Base-by-base conservation (phyloP, 2,113 vertebrate genomes). In the Acanthisitta chloris region DNA sequence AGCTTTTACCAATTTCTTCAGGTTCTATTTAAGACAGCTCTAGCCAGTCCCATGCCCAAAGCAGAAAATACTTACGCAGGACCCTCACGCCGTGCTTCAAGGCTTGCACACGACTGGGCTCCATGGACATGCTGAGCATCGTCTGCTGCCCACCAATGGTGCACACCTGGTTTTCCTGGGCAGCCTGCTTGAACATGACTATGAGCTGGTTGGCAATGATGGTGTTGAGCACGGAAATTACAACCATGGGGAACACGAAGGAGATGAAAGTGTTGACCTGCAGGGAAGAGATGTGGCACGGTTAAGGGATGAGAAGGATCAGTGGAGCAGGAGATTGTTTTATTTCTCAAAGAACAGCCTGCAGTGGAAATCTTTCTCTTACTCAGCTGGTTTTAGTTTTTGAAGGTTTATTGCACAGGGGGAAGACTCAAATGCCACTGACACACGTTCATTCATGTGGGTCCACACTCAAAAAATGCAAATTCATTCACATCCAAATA, bases 201-300 rank as follows among this genome's bases (percentile, higher is more conserved):
- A 99, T 98, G 82, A 99, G 98, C 96, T 99, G 99, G 97, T 99
- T 99, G 97, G 99, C 99, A 2, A 99, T 99, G 96, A 99, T 43
- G 34, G 99, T 99, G 89, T 99, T 99, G 92, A 99, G 97, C 76
- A 98, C 95, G 0, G 99, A 99, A 73, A 99, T 99, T 96, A 98
- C 97, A 6, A 98, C 97, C 99, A 99, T 99, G 62, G 99, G 99
- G 69, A 99, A 96, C 78, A 99, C 96, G 8, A 99, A 99, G 81
- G 99, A 99, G 96, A 98, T 98, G 92, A 99, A 99, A 4, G 98
- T 98, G 36, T 99, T 99, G 17, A 99, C 98, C 99, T 99, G 98
- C 15, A 9, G 12, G 64, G 15, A 36, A 86, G 21, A 88, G n/a
- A 54, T 1, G 45, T 5, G n/a, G 36, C 65, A 48, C 2, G 1